phyloP scores from a whole-genome alignment of 2,888 invertebrate species.

The Eristalis tenax region DNA sequence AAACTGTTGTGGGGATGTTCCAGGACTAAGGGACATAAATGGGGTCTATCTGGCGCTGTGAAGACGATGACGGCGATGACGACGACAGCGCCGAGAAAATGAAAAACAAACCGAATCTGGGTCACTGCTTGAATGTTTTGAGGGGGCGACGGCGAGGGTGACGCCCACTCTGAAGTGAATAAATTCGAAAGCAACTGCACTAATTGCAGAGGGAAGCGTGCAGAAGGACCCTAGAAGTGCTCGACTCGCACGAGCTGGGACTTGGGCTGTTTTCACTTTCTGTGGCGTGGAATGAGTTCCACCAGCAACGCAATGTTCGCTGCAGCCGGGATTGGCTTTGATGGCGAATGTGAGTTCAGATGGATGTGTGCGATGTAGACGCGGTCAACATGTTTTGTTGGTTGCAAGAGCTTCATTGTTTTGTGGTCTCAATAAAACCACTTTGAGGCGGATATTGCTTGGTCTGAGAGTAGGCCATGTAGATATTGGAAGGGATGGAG shows the following conservation, averaged over 20 bases:
- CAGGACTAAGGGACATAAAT: conserved; percentile 50
- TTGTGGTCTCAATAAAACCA: too few species aligned
- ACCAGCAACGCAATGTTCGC: background rate
- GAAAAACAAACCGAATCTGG: conserved; percentile 47
- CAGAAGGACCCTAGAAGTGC: background rate
- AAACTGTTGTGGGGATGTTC: background rate
- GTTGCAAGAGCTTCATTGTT: background rate
- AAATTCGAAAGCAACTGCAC: background rate
- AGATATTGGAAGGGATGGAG: too few species aligned
- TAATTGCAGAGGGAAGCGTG: background rate
- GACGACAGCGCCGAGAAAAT: conserved; percentile 29
- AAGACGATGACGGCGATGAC: background rate
- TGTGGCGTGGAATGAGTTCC: background rate
- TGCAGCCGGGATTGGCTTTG: background rate
- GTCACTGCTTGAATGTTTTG: conserved; percentile 66
- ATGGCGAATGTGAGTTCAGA: background rate
- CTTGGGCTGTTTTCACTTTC: background rate
- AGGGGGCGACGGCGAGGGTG: background rate
- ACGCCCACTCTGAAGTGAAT: background rate
- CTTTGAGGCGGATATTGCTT: too few species aligned
- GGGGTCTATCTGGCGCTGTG: conserved; percentile 9
- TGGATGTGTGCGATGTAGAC: background rate
- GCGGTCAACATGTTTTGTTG: background rate
- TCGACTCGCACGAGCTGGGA: background rate
- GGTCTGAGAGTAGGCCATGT: too few species aligned